These are phyloP conservation scores for Calonectris borealis DNA, from an alignment of 2,113 vertebrate species.

Conservation along the genomic window DNA sequence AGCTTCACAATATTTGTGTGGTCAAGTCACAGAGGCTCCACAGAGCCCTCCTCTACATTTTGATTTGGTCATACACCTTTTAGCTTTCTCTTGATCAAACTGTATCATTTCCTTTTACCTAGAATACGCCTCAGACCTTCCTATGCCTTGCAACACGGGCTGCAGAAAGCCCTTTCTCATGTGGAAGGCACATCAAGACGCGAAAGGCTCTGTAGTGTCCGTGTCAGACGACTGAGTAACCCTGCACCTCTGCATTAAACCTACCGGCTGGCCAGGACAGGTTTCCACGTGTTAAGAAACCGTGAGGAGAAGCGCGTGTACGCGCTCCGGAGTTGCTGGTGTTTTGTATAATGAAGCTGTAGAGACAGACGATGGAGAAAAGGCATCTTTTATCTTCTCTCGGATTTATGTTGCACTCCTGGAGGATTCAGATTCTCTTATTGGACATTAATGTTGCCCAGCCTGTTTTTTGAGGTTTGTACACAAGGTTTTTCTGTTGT, in stretches of 20 bases:
- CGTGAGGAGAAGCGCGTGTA: rapidly evolving
- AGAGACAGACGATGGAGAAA: background rate
- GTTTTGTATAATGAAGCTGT: background rate
- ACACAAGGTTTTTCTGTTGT: background rate
- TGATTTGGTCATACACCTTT: background rate
- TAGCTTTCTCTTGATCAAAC: background rate
- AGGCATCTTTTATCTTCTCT: background rate
- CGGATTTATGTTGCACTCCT: background rate
- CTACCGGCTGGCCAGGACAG: background rate
- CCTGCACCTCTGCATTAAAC: background rate
- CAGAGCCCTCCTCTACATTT: background rate
- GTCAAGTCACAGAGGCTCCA: background rate
- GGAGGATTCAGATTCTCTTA: background rate
- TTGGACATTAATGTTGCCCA: rapidly evolving
- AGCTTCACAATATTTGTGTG: background rate
- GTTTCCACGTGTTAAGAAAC: background rate
- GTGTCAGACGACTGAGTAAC: background rate
- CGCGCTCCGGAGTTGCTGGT: background rate
- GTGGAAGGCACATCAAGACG: background rate
- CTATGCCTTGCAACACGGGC: background rate
- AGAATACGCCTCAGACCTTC: background rate
- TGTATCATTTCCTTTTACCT: background rate
- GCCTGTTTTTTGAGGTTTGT: background rate
- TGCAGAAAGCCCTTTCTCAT: background rate
- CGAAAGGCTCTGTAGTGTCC: rapidly evolving